Base-by-base conservation (phyloP, 2,113 vertebrate genomes). In the Corynorhinus townsendii region DNA sequence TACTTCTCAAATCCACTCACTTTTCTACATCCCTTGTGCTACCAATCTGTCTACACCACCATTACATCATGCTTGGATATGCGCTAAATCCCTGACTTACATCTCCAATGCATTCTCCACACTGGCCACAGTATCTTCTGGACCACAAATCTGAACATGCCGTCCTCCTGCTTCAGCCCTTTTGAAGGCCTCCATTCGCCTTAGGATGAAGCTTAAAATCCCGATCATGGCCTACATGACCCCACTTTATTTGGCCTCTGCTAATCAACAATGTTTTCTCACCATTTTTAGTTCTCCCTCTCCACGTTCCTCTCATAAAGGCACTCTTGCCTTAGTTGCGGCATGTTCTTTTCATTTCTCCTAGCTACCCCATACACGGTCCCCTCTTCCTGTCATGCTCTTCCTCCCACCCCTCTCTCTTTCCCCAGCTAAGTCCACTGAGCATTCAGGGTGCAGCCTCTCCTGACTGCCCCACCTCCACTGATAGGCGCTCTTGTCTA, bases 281-380 rank as follows among this genome's bases (percentile, higher is more conserved):
- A 26, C 11, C 24, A 24, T 71, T 47, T 77, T 40, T 45, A 38
- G 17, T 52, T 22, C 14, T 26, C 66, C 35, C 11, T 43, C 35
- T 66, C n/a, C 24, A 71, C n/a, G 22, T 28, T 76, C 49, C 86
- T 43, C 59, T 73, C 38, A 40, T 40, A 33, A 56, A 75, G 38
- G 28, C 26, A 24, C 6, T 17, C 26, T 52, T 77, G 59, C 52
- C 5, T 89, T 62, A 9, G 0, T 19, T 4, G 0, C 0, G 22
- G 8, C 62, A 16, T n/a, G 56, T 59, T 22, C 43, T 28, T 71
- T 84, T 77, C 43, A 30, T 24, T 52, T 35, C 10, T 22, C 64
- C 10, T 7, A 47, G 47, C 30, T 28, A 66, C 15, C 24, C 38
- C 45, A 47, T 7, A 0, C 14, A 0, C 2, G 5, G 54, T 19